Percentiles rank a stretch among this genome's conserved stretches.
phyloP scores from a whole-genome alignment of 30 jellyfish, hydroid and myxozoan species.

The Pelagia noctiluca region DNA sequence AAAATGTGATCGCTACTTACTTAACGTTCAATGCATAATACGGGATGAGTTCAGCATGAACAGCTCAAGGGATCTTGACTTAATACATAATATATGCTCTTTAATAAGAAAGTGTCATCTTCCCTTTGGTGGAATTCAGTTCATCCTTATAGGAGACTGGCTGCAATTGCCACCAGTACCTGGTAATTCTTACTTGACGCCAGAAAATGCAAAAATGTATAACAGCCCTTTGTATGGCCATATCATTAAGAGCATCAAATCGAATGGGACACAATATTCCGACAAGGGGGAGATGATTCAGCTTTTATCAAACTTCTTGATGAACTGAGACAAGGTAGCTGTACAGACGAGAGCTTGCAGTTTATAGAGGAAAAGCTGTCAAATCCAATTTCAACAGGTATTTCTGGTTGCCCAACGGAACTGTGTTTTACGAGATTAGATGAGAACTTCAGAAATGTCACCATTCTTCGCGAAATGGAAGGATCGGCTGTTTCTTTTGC shows the following conservation, averaged over 20 bases:
- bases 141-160: conserved; percentile 7
- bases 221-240: conserved; percentile 8
- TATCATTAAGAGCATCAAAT: not conserved
- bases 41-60: too few species aligned
- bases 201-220: not conserved
- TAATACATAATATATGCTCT: not conserved
- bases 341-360: conserved; percentile 5
- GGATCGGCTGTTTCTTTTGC: conserved; percentile 4
- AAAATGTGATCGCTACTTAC: not conserved
- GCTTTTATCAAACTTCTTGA: conserved; percentile 2
- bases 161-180: not conserved
- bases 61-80: conserved; percentile 7
- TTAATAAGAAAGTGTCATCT: not conserved
- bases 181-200: not conserved
- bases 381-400: conserved; percentile 2
- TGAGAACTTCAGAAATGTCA: conserved; percentile 3
- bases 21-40: not conserved
- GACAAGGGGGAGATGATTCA: conserved; percentile 5
- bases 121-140: too few species aligned
- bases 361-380: not conserved
- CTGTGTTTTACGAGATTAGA: not conserved
- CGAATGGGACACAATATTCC: conserved; percentile 2
- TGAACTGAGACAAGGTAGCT: not conserved
- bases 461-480: conserved; percentile 6
- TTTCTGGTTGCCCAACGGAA: conserved; percentile 1